Evolutionary conservation across 2,888 invertebrate genomes (phyloP), one percentile per base, ranked within the genome.

Genomic region (Plutella xylostella): DNA sequence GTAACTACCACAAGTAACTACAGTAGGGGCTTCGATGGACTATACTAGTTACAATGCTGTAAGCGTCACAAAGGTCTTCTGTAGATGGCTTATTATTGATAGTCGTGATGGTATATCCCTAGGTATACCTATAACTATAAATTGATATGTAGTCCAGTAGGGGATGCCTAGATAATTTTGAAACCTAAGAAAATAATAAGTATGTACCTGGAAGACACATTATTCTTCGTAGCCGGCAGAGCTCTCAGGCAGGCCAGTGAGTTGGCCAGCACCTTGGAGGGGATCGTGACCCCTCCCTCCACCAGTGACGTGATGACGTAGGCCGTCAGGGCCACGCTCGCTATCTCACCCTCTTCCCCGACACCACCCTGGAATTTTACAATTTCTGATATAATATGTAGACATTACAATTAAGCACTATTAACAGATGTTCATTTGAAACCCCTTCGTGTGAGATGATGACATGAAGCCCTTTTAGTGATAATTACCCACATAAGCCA

Each of bases 261-360:
- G 63, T 88, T 87, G 2, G 77, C 76, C 34, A 87, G 65, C 1
- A 87, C 72, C 2, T 64, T 55, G 15, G 74, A 57, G 1, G 86
- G 73, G 1, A 87, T 67, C 2, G 86, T 61, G 0, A 80, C 62
- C 9, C 86, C 69, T 9, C 88, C 85, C 57, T 90, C 89, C 2
- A 90, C 60, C 2, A 92, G 76, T 17, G 91, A 87, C 0, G 89
- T 86, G 18, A 91, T 73, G 35, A 90, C 88, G 65, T 90, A 92
- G 0, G 91, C 89, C 0, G 91, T 89, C 37, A 92, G 71, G 0
- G 88, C 89, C 0, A 90, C 85, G 25, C 87, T 87, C 4, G 87
- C 72, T n/a, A 70, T 62, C 50, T 82, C 84, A 1, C 78, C 74
- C 30, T 85, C 85, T 50, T 78, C 79, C 52, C 67, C 72, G 0